These are phyloP conservation scores for Diachasmimorpha longicaudata DNA, from an alignment of 1,140 invertebrate species.

Conservation along the genomic window DNA sequence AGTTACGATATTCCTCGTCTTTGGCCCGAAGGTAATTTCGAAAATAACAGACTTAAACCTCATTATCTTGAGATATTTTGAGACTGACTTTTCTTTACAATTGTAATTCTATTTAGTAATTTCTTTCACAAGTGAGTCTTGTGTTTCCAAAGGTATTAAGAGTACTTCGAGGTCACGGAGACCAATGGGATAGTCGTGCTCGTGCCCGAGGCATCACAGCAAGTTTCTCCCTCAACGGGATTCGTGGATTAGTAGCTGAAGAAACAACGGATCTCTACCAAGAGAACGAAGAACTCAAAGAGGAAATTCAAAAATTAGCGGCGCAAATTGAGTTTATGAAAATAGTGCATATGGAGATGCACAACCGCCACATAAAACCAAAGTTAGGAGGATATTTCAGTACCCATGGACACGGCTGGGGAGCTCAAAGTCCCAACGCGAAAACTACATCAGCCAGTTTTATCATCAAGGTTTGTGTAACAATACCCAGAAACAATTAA, in stretches of 20 bases:
- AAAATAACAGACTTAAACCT: no score
- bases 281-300: conserved; percentile 90
- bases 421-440: conserved; percentile 44
- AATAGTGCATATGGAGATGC: conserved; percentile 90
- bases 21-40: conserved; percentile 79
- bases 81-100: no score
- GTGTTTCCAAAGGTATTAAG: conserved; percentile 70
- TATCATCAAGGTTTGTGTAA: conserved; percentile 42
- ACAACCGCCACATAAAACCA: conserved; percentile 85
- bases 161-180: conserved; percentile 81
- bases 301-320: conserved; percentile 88
- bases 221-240: conserved; percentile 84
- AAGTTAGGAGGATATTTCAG: conserved; percentile 82
- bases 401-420: conserved; percentile 44
- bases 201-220: conserved; percentile 80
- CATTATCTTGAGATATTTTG: no score
- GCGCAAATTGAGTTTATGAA: conserved; percentile 93
- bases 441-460: conserved; percentile 50
- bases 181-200: conserved; percentile 84
- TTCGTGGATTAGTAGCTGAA: conserved; percentile 74
- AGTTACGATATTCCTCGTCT: conserved; percentile 82
- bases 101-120: no score
- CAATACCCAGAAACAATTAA: neutral
- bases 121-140: no score
- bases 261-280: conserved; percentile 84